These are phyloP conservation scores for Hyposoter didymator DNA, from an alignment of 2,888 invertebrate genomes.

Conservation along the genomic window DNA sequence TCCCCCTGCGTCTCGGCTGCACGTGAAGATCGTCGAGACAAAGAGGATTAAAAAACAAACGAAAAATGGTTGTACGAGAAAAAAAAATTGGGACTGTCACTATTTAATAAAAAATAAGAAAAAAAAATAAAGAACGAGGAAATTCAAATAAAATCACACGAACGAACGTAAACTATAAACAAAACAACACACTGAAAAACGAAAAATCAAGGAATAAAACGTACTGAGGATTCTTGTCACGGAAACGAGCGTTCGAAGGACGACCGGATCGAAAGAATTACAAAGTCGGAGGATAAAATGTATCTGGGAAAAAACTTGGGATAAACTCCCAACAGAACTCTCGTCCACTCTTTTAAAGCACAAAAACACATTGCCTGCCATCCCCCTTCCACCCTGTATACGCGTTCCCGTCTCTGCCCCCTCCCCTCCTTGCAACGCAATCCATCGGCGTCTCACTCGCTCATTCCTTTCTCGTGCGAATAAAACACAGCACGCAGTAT, in stretches of 20 bases:
- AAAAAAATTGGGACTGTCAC: not conserved
- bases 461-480: not conserved
- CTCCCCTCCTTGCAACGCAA: slow-evolving; percentile 18
- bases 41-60: slow-evolving; percentile 34
- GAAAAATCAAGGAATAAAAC: slow-evolving; percentile 2
- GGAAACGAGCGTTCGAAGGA: slow-evolving; percentile 42
- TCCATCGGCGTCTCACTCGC: slow-evolving; percentile 16
- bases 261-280: slow-evolving; percentile 38
- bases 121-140: slow-evolving; percentile 3
- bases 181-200: not conserved
- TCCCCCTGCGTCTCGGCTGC: slow-evolving; percentile 11
- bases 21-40: slow-evolving; percentile 36
- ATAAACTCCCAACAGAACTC: slow-evolving; percentile 35
- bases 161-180: slow-evolving; percentile 5
- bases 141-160: not conserved
- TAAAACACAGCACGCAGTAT: slow-evolving; percentile 8
- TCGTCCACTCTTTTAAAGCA: slow-evolving; percentile 42
- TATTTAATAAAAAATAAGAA: not conserved
- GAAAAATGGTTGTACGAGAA: not conserved
- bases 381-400: slow-evolving; percentile 14
- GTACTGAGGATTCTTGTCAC: slow-evolving; percentile 32
- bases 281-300: slow-evolving; percentile 19
- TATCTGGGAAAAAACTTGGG: slow-evolving; percentile 16
- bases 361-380: slow-evolving; percentile 48
- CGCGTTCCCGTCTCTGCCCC: slow-evolving; percentile 19